Percentiles rank a stretch among this genome's conserved stretches.
Evolutionary conservation across 2,888 invertebrate genomes (phyloP).

Genomic region (Lathronympha strigana): DNA sequence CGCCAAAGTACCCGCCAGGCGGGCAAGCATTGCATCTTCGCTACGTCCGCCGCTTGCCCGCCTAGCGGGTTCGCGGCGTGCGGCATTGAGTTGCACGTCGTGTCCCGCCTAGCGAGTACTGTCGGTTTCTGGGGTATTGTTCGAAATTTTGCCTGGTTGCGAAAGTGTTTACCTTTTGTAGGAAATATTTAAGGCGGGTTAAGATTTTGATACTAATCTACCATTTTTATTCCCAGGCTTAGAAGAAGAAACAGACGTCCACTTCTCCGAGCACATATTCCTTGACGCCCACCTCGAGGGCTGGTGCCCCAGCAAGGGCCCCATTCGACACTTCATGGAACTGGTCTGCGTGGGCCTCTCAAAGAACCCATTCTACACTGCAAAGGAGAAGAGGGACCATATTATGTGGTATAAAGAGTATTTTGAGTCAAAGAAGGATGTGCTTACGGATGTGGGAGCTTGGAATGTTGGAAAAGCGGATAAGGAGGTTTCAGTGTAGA

Average conservation of each 20-base stretch:
- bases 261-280: conserved; percentile 98
- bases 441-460: conserved; percentile 87
- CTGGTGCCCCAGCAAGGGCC: conserved; percentile 96
- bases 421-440: conserved; percentile 90
- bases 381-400: conserved; percentile 93
- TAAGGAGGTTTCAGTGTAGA: conserved; percentile 52
- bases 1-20: too few relatives aligned
- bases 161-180: too few relatives aligned
- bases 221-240: conserved; percentile 79
- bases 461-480: conserved; percentile 65
- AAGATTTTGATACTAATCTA: neutral
- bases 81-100: too few relatives aligned
- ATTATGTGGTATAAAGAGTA: conserved; percentile 96
- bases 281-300: conserved; percentile 92
- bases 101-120: too few relatives aligned
- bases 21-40: too few relatives aligned
- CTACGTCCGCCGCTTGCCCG: too few relatives aligned
- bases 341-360: conserved; percentile 96
- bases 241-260: conserved; percentile 86
- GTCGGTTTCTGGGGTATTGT: too few relatives aligned
- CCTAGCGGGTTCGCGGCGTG: too few relatives aligned
- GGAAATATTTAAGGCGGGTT: too few relatives aligned
- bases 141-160: too few relatives aligned
- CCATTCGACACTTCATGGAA: conserved; percentile 98
- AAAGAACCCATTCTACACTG: conserved; percentile 96